Evolutionary conservation across 2,888 invertebrate species (phyloP), one percentile per base, ranked within the genome.

Genomic region (Iphiclides podalirius): DNA sequence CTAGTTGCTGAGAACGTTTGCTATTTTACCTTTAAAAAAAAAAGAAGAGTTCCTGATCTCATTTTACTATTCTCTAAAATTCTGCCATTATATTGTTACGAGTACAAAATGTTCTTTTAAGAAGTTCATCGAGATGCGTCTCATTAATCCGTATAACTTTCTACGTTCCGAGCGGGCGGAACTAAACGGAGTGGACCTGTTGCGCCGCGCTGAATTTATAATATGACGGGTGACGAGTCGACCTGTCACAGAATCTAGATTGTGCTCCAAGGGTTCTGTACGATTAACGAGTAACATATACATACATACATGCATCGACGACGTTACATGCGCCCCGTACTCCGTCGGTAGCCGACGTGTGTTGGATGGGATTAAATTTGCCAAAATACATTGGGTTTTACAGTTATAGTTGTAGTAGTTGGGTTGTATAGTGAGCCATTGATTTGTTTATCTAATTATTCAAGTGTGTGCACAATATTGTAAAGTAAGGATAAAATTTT

Each of bases 181-280:
- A 57, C 62, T 56, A 71, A 73, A 61, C 58, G 67, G 72, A 75
- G 72, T 64, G 68, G 66, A 60, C 65, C 57, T 59, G 62, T 60
- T 67, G 65, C 63, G 63, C 59, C 52, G 70, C 65, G 64, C 58
- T 64, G 69, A 70, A 74, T 75, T 66, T 70, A 70, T 79, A 71
- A 75, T 71, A 60, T 63, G 65, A 66, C 61, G 63, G 59, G 63
- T 66, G 75, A 75, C 67, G 73, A 70, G 56, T 64, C 60, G 62
- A 54, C 55, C 63, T 67, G 71, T 66, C 66, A 59, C 60, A 52
- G 57, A 65, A 70, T 73, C 63, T 70, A 67, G 72, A 71, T 65
- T 71, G 50, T 38, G 34, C 15, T 20, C 34, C 44, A 43, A 54
- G 64, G 70, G 76, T 74, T 63, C 72, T 59, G 70, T 59, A 59